Evolutionary conservation across 2,888 invertebrate genomes (phyloP), one percentile per base, ranked within the genome.

Genomic region (Eledone cirrhosa): DNA sequence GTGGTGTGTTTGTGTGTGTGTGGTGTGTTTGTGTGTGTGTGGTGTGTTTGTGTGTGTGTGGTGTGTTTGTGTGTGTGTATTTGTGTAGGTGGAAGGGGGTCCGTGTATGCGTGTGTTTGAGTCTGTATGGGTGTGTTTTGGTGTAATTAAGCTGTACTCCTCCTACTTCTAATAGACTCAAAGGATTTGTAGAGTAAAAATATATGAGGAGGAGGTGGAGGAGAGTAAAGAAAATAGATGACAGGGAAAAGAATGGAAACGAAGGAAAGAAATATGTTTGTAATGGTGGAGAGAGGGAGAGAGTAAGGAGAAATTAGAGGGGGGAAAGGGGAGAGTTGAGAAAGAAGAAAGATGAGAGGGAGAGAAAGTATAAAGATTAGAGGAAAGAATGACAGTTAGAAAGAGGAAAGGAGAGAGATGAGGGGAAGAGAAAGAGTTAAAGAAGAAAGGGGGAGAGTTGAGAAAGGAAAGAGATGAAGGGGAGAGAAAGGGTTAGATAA

Each of bases 231-330:
- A 31, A 8, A 31, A 1, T 3, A 77, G 63, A 59, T 4, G 41
- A 31, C 31, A 31, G 33, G 63, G 31, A 13, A 77, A 31, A 77
- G 29, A 63, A 31, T 63, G 77, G 5, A 8, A 77, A 31, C 27
- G 29, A 77, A 48, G 48, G 29, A 8, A 31, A 48, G 53, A 48
- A n/a, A 48, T 48, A 77, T 3, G 48, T 48, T 48, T 29, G 48
- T n/a, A 24, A 24, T 48, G 29, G 48, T 48, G 48, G 53, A 77
- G 11, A 77, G 77, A 77, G 19, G 19, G 63, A 48, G 59, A 63
- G 31, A 29, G 31, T 59, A 29, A 77, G 63, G 31, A n/a, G 63
- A 29, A 77, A n/a, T 29, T 16, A 77, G 77, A 77, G 63, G 47
- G 63, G 48, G 77, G 48, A 7, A 63, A 31, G 33, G 29, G 29